These are phyloP conservation scores for Apocheima hispidaria DNA, from an alignment of 2,888 invertebrate species.

Conservation along the genomic window DNA sequence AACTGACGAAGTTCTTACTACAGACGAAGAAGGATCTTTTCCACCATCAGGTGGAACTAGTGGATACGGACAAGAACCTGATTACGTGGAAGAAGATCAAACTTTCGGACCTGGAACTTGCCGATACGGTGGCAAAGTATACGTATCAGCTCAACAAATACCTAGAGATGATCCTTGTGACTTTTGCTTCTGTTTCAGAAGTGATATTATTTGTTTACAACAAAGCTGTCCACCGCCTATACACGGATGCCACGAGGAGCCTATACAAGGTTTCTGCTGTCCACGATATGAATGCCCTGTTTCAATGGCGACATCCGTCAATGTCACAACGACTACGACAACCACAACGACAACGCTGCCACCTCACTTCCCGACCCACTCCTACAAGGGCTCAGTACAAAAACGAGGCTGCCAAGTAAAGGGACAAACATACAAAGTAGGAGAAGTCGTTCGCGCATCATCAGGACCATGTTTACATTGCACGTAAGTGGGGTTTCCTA, in stretches of 20 bases:
- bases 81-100: slow-evolving; percentile 92
- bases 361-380: slow-evolving; percentile 93
- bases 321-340: slow-evolving; percentile 94
- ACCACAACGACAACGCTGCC: slow-evolving; percentile 94
- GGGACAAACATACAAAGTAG: slow-evolving; percentile 94
- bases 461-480: slow-evolving; percentile 97
- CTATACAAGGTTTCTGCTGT: slow-evolving; percentile 97
- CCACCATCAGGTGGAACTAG: slow-evolving; percentile 67
- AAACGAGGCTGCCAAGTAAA: slow-evolving; percentile 94
- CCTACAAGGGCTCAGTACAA: slow-evolving; percentile 91
- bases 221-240: slow-evolving; percentile 98
- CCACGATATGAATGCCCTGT: slow-evolving; percentile 97
- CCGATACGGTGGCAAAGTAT: slow-evolving; percentile 96
- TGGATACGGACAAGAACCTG: slow-evolving; percentile 85
- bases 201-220: slow-evolving; percentile 97
- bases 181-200: slow-evolving; percentile 98
- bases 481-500: slow-evolving; percentile 90
- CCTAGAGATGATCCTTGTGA: slow-evolving; percentile 97
- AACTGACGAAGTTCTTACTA: slow-evolving; percentile 67
- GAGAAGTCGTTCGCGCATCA: slow-evolving; percentile 93
- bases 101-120: slow-evolving; percentile 96
- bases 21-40: slow-evolving; percentile 69
- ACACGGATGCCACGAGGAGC: slow-evolving; percentile 95
- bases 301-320: slow-evolving; percentile 93
- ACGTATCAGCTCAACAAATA: slow-evolving; percentile 97